Base-by-base conservation (phyloP, 2,888 invertebrate genomes). In the Xylocampa areola region DNA sequence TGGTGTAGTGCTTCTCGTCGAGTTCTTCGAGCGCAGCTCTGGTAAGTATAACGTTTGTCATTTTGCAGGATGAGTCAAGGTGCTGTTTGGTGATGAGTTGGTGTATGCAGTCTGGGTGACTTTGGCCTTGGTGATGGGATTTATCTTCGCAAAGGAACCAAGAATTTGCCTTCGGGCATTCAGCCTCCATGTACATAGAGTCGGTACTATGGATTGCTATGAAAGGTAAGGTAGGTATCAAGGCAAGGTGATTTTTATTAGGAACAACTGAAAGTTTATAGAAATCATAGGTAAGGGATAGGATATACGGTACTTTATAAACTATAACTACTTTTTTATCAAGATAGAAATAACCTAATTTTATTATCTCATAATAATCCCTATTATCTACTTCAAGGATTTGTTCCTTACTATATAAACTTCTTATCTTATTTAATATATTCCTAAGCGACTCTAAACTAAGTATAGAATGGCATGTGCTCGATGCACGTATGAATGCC, bases 401-500 rank as follows among this genome's bases (percentile, higher is more conserved):
- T 11, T 47, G 17, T 11, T 45, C 40, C 6, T 39, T 45, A n/a
- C 17, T 16, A 25, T 53, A 53, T 39, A 53, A 32, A 17, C 6
- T 33, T 13, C 40, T 37, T 50, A 64, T 14, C 35, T 49, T 64
- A 29, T 36, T 40, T 29, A 63, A 23, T 35, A 71, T 65, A 23
- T 29, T 30, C 4, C 32, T 47, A 29, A 68, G 11, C 6, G 36
- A 30, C 36, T 17, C 27, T 40, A 68, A 11, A 39, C 39, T 57
- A 25, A 73, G 8, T 27, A 62, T 53, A 4, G 60, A 69, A 51
- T 64, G 53, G 13, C 50, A 52, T 0, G 62, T 64, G 43, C 63
- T 58, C 16, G 57, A 62, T 37, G 62, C 50, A 39, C 69, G 59
- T 10, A 65, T 65, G 47, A 69, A 67, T 33, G 55, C 54, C 48